Base-by-base conservation (phyloP, 2,797 vertebrate genomes). In the Chiroxiphia lanceolata region DNA sequence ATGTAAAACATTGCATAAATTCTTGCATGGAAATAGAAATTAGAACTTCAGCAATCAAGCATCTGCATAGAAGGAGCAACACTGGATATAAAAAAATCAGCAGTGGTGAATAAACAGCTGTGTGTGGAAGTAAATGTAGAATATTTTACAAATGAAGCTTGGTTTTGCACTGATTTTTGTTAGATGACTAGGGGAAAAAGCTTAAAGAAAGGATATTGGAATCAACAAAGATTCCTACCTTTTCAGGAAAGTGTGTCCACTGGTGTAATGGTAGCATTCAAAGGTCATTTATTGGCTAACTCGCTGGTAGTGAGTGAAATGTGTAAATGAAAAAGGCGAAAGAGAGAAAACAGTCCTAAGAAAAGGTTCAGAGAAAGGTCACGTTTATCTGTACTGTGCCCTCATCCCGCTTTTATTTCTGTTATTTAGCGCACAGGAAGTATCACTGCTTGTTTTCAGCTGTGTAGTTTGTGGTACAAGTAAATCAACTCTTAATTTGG, bases 151-250 rank as follows among this genome's bases (percentile, higher is more conserved):
- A 44, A 31, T 53, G 2, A 60, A 65, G 17, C 16, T 53, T 6
- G 2, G 11, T 64, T 77, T 60, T 88, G 6, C 6, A 1, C 10
- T 53, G 16, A 14, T 6, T 1, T 29, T 69, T 18, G 10, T 50
- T 75, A 34, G 57, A 6, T 93, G 48, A 29, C 9, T 8, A 3
- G 17, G 16, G 15, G 25, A 3, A 26, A 61, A 82, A 47, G 18
- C 9, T 21, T 74, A 26, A 61, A 53, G 22, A 38, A 53, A 23
- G 12, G 11, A 3, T 61, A 12, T 13, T 4, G 0, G 11, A 29
- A 15, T 79, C 12, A 25, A 27, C 9, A 16, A 15, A 50, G 20
- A 25, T 65, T 22, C 0, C 4, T 38, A 40, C 0, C 19, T 38
- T 3, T 61, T 54, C 31, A 38, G 23, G 13, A 16, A 64, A 18